These are phyloP conservation scores for Urocyon cinereoargenteus DNA, from an alignment of 2,797 vertebrate species.

Conservation along the genomic window DNA sequence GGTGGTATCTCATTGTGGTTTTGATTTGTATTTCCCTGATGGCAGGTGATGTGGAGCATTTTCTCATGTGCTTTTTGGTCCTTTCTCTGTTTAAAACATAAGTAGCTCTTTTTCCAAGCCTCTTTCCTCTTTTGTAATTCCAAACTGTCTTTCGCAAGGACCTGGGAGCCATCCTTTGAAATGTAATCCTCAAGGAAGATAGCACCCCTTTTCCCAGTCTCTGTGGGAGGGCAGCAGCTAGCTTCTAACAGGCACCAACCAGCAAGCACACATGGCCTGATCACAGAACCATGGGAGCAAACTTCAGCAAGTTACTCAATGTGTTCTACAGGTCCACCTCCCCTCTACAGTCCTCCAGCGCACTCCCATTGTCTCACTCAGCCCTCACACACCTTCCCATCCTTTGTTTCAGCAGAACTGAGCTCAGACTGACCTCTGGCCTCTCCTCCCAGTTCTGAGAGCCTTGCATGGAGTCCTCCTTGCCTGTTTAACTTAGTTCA, in stretches of 20 bases:
- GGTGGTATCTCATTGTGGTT: too few relatives aligned
- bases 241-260: not conserved
- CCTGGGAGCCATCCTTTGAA: not conserved
- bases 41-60: too few relatives aligned
- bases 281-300: not conserved
- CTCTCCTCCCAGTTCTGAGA: not conserved
- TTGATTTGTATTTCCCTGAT: too few relatives aligned
- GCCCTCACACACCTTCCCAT: too few relatives aligned
- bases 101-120: not conserved
- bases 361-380: too few relatives aligned
- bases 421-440: not conserved
- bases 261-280: not conserved
- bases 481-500: not conserved
- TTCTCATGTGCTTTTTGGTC: too few relatives aligned
- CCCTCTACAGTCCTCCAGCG: too few relatives aligned
- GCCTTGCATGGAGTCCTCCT: not conserved
- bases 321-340: too few relatives aligned
- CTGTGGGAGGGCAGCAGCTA: not conserved
- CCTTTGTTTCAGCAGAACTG: too few relatives aligned
- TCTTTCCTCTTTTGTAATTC: not conserved
- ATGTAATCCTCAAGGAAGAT: not conserved
- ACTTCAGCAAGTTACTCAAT: too few relatives aligned
- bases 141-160: not conserved
- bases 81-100: not conserved
- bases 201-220: not conserved